Base-by-base conservation (phyloP, 2,797 vertebrate genomes). In the Sciurus carolinensis region DNA sequence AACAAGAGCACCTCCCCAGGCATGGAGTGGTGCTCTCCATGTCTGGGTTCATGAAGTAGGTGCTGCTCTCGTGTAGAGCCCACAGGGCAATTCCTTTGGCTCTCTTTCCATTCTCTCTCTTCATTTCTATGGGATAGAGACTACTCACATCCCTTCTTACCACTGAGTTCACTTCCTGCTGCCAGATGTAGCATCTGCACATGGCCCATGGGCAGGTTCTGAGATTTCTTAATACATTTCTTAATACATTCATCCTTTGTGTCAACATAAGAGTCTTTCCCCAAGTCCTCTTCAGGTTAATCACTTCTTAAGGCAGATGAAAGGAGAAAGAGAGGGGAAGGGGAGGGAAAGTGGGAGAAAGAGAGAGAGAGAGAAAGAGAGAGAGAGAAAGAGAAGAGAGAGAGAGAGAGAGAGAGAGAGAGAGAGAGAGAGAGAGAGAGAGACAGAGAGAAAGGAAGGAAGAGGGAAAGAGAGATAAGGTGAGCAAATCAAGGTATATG, bases 261-360 rank as follows among this genome's bases (percentile, higher is more conserved):
- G 94, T 62, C 72, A 57, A 47, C 24, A 2, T 0, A 3, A 33
- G 52, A 20, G 69, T 36, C 42, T 57, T 59, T 84, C 28, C 33
- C 71, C 13, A 7, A 14, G 82, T 93, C 39, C 15, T 88, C 30
- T n/a, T 81, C 42, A 67, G 76, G 36, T 18, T 91, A 30, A 64
- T 84, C 47, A 57, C 66, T 69, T 92, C 89, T 67, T 59, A 96
- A 71, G 77, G 95, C 86, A 91, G 72, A 77, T 6, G 22, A 95
- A 42, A 84, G 62, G 54, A 93, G 44, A 67, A 67, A 86, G 57
- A 39, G 50, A 33, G 9, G 36, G 36, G 36, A 36, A 36, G 36
- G 3, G 36, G 36, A 36, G 4, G 0, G 11, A 10, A 11, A 7
- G 1, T 22, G 36, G 5, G 28, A 5, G 20, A 17, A 15, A 6